Conservation (phyloP, 2,797 vertebrate species). For the Clarias laeviceps region DNA sequence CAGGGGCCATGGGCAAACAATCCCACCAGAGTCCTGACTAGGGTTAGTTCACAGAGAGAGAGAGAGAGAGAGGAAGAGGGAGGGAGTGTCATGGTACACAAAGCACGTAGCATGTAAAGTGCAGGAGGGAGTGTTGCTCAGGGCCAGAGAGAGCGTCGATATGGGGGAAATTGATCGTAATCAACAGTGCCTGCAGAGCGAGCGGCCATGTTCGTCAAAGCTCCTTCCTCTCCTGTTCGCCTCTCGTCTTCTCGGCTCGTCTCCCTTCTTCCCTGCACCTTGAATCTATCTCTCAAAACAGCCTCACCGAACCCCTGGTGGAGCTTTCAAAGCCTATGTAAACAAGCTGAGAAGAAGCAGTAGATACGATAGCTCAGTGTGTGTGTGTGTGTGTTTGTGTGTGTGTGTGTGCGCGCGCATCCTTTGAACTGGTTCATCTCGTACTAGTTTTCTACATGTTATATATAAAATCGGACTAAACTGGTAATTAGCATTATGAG, state of each 20-base stretch:
- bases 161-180: conserved; percentile 83
- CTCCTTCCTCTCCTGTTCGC: conserved; percentile 64
- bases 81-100: conserved; percentile 75
- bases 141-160: conserved; percentile 80
- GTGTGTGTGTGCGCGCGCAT: conserved; percentile 21
- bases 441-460: conserved; percentile 7
- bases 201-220: conserved; percentile 73
- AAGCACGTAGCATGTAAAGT: conserved; percentile 81
- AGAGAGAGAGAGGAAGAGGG: conserved; percentile 51
- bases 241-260: conserved; percentile 57
- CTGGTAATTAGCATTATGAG: conserved; percentile 36
- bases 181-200: conserved; percentile 80
- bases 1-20: conserved; percentile 47
- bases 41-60: conserved; percentile 44
- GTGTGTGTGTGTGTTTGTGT: conserved; percentile 28
- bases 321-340: conserved; percentile 52
- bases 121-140: conserved; percentile 77
- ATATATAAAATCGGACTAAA: conserved; percentile 1
- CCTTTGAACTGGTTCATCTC: conserved; percentile 33
- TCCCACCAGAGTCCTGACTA: conserved; percentile 37
- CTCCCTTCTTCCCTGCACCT: conserved; percentile 52
- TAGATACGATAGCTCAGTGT: conserved; percentile 17
- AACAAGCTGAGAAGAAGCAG: conserved; percentile 44
- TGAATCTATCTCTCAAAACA: conserved; percentile 49
- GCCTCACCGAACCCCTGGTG: conserved; percentile 50